Evolutionary conservation across 2,113 vertebrate genomes (phyloP).

Genomic region (Motacilla tschutschensis): DNA sequence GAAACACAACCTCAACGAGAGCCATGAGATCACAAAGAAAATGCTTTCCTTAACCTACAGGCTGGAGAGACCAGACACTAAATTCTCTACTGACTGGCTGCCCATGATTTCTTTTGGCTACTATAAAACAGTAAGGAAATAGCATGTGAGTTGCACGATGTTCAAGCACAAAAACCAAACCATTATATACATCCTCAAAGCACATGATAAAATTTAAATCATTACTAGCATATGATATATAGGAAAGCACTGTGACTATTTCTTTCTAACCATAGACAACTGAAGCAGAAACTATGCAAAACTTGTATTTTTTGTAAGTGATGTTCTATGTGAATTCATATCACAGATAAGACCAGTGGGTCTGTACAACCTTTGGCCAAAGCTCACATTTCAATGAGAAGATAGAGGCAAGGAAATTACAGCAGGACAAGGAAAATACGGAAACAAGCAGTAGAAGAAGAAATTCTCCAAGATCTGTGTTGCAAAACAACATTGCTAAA

Average conservation of each 20-base stretch:
- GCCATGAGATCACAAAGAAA: background rate
- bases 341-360: background rate
- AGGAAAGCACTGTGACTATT: background rate
- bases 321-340: background rate
- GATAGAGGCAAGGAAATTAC: background rate
- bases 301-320: background rate
- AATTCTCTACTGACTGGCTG: background rate
- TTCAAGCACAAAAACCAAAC: background rate
- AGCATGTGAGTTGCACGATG: accelerated
- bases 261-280: background rate
- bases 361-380: background rate
- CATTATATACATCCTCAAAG: background rate
- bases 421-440: background rate
- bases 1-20: background rate
- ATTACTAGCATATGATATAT: background rate
- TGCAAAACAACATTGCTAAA: background rate
- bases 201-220: background rate
- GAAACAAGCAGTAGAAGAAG: background rate
- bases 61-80: background rate
- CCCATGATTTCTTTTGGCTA: background rate
- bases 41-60: background rate
- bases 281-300: background rate
- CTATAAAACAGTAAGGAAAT: background rate
- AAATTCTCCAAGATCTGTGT: background rate
- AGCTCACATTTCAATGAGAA: background rate